A percentile compares a stretch with the other conserved stretches of the same genome.
phyloP scores from a whole-genome alignment of 1,140 invertebrate species.

The Drosophila bocqueti region DNA sequence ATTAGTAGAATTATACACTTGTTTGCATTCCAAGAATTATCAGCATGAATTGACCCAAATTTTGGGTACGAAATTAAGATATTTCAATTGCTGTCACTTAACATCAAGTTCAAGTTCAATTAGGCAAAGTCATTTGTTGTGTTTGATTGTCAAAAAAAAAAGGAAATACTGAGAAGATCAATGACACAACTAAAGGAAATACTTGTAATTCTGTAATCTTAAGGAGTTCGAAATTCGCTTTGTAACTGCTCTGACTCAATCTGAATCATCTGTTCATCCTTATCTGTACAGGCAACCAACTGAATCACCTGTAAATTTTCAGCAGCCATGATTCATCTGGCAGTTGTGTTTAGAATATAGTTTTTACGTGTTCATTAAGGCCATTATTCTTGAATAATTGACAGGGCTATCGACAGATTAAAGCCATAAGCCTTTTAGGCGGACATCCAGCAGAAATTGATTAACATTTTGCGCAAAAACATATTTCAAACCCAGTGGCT shows the following conservation, averaged over 20 bases:
- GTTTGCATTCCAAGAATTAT: slow-evolving; percentile 32
- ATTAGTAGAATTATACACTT: slow-evolving; percentile 36
- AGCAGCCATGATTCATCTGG: slow-evolving; percentile 20
- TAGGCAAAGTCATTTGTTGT: slow-evolving; percentile 38
- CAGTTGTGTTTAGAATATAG: slow-evolving; percentile 12
- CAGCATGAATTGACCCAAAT: slow-evolving; percentile 44
- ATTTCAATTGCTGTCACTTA: slow-evolving; percentile 75
- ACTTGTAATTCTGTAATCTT: not conserved
- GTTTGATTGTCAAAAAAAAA: slow-evolving; percentile 13
- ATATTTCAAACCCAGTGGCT: slow-evolving; percentile 35
- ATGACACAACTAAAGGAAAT: not conserved
- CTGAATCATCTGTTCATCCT: slow-evolving; percentile 20
- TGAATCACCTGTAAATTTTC: slow-evolving; percentile 28
- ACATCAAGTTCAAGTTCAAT: slow-evolving; percentile 74
- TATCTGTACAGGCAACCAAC: slow-evolving; percentile 6
- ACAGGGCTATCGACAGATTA: slow-evolving; percentile 24
- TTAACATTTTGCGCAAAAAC: slow-evolving; percentile 10
- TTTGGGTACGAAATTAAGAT: slow-evolving; percentile 55
- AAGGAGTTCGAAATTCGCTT: not conserved
- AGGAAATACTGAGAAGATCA: not conserved
- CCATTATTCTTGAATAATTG: slow-evolving; percentile 21
- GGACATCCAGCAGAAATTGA: slow-evolving; percentile 35
- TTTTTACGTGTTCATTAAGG: slow-evolving; percentile 1
- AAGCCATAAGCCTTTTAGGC: slow-evolving; percentile 19
- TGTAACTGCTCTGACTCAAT: slow-evolving; percentile 16